These are phyloP conservation scores for Xylocopa sonorina DNA, from an alignment of 1,140 invertebrate species.

Conservation along the genomic window DNA sequence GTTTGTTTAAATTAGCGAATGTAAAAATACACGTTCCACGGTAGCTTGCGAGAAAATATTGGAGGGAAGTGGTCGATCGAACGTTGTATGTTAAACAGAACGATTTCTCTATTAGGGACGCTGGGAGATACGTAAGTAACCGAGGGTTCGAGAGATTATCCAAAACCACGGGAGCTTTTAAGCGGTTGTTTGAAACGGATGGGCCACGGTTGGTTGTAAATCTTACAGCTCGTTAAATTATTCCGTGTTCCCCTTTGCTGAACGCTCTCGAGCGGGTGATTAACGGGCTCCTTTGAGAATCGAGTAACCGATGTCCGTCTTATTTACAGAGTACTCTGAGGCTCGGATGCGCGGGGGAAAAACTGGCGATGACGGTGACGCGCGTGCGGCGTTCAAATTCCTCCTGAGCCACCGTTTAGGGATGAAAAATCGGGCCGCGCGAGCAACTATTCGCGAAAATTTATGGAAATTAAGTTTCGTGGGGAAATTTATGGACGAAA, in stretches of 20 bases:
- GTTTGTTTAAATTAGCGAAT: no score
- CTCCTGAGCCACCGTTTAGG: neutral
- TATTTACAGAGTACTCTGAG: conserved; percentile 26
- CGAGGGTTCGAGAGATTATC: neutral
- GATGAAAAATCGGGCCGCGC: neutral
- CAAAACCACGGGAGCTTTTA: neutral
- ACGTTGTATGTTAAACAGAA: neutral
- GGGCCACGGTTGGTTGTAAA: neutral
- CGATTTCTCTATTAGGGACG: neutral
- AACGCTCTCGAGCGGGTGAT: conserved; percentile 12
- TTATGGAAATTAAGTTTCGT: neutral
- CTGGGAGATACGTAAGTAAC: neutral
- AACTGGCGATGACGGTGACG: neutral
- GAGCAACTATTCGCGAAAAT: neutral
- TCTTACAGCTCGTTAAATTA: conserved; percentile 35
- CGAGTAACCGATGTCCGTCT: conserved; percentile 21
- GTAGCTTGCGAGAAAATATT: no score
- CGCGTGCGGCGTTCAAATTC: neutral
- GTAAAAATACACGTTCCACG: no score
- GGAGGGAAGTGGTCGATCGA: no score
- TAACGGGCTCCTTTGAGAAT: conserved; percentile 38
- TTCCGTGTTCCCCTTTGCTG: conserved; percentile 17
- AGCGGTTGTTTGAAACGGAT: conserved; percentile 22
- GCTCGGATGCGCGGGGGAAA: neutral
- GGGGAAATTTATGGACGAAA: neutral